A percentile compares a stretch with the other conserved stretches of the same genome.
phyloP scores from a whole-genome alignment of 2,113 vertebrate genomes.

The Mormoops blainvillei region DNA sequence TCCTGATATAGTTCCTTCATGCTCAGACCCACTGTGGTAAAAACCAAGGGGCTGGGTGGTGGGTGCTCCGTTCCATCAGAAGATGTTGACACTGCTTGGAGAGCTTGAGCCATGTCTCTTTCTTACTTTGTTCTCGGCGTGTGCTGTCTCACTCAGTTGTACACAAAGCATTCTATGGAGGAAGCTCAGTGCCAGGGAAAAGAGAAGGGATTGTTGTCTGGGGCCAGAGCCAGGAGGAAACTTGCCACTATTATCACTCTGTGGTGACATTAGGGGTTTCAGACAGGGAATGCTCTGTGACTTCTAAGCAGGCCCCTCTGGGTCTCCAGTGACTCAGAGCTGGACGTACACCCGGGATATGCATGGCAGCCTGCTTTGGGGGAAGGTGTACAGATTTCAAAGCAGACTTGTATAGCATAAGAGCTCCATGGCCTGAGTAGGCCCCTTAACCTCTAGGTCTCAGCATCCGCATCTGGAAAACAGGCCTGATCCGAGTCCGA shows the following conservation, averaged over 20 bases:
- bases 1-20: not conserved
- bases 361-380: not conserved
- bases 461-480: not conserved
- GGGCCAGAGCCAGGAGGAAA: not conserved
- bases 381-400: not conserved
- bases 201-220: not conserved
- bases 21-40: not conserved
- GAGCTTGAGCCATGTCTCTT: not conserved
- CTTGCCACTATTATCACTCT: accelerated
- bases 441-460: not conserved
- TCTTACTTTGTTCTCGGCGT: not conserved
- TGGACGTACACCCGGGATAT: accelerated
- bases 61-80: not conserved
- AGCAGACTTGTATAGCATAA: not conserved
- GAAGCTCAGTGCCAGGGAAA: not conserved
- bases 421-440: not conserved
- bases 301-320: not conserved
- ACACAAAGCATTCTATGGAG: not conserved
- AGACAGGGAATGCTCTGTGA: not conserved
- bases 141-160: not conserved
- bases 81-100: not conserved
- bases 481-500: not conserved
- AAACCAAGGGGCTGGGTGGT: not conserved
- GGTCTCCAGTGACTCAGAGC: not conserved
- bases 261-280: not conserved